Conservation (phyloP, 2,113 vertebrate genomes). For the Orthochromis malagaraziensis region DNA sequence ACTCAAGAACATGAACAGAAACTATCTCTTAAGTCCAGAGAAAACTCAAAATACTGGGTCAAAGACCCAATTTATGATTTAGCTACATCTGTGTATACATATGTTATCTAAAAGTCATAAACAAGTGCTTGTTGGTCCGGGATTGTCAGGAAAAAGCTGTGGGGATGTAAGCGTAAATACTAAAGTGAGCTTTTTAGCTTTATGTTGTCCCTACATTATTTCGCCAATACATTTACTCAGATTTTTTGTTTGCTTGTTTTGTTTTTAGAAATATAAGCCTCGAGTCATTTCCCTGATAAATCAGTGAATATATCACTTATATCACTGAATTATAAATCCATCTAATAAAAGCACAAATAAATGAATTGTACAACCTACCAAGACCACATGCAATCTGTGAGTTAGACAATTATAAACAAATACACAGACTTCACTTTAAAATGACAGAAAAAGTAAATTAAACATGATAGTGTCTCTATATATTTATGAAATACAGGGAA, state of each 20-base stretch:
- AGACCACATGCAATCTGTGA: background rate
- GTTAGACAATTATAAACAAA: background rate
- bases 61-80: background rate
- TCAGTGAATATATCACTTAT: background rate
- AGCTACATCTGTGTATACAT: background rate
- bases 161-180: background rate
- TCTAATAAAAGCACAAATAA: background rate
- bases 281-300: background rate
- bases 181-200: background rate
- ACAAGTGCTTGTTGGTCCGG: background rate
- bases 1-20: background rate
- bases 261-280: background rate
- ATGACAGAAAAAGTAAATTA: background rate
- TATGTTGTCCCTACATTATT: background rate
- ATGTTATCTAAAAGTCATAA: background rate
- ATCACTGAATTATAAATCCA: background rate
- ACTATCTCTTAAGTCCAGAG: rapidly evolving
- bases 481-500: background rate
- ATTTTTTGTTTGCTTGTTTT: background rate
- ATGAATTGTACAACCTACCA: background rate
- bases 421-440: background rate
- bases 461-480: background rate
- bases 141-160: background rate
- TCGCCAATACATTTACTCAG: background rate
- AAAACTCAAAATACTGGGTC: background rate